Evolutionary conservation across 2,888 invertebrate genomes (phyloP).

Genomic region (Phytoseiulus persimilis): DNA sequence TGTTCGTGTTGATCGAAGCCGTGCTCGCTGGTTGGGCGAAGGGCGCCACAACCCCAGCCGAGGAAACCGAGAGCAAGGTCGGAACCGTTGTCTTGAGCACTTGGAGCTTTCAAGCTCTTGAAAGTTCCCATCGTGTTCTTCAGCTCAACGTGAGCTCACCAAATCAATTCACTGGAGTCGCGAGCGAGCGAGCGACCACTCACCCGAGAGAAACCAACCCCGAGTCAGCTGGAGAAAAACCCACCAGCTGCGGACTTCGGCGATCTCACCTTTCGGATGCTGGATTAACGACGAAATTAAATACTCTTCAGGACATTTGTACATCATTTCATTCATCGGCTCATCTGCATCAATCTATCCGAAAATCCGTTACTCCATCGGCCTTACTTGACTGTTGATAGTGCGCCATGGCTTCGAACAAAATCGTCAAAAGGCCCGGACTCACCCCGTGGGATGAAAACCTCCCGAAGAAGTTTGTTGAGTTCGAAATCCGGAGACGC

Average conservation of each 20-base stretch:
- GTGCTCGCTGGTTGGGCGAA: not conserved
- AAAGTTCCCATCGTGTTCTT: not conserved
- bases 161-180: not conserved
- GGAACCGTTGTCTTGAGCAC: not conserved
- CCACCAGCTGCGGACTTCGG: not conserved
- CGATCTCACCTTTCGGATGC: not conserved
- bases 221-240: not conserved
- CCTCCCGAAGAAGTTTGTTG: conserved; percentile 19
- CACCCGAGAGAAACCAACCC: not conserved
- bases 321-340: not conserved
- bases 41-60: not conserved
- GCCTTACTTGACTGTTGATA: not conserved
- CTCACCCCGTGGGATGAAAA: conserved; percentile 22
- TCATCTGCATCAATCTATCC: not conserved
- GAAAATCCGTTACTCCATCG: not conserved
- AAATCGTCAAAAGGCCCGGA: not conserved
- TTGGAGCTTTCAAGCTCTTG: not conserved
- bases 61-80: not conserved
- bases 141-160: not conserved
- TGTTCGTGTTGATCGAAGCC: not conserved
- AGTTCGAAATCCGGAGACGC: conserved; percentile 14
- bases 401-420: not conserved
- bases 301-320: not conserved
- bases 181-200: not conserved
- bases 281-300: not conserved